Base-by-base conservation (phyloP, 2,797 vertebrate genomes). In the Pseudomugil tenellus region DNA sequence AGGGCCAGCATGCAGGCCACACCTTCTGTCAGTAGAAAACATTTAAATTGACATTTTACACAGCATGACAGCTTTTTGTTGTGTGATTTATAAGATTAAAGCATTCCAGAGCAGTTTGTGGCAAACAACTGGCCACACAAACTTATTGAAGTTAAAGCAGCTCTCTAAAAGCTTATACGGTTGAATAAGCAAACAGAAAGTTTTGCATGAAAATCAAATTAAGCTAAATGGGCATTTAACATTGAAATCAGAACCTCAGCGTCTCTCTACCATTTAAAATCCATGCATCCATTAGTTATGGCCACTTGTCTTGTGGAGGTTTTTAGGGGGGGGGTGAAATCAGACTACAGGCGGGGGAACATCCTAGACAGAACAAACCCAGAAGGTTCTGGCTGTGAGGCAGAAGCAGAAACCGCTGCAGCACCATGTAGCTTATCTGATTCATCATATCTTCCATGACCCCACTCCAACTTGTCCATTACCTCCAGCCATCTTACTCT, bases 401-500 rank as follows among this genome's bases (percentile, higher is more conserved):
- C 17, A 41, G 35, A 9, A 23, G 23, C 25, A 29, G 21, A 59
- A 53, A 2, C 35, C 13, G 10, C 43, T 58, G 65, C 62, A 53
- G 37, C 26, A 34, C 53, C 16, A 43, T 48, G 26, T 74, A 54
- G n/a, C 28, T 53, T 25, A 31, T 25, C 73, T 73, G 66, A 64
- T 70, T 84, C 68, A 43, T 77, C 69, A 29, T 58, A 26, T 70
- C 55, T 68, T 43, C 48, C 35, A 28, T 78, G 63, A 87, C 92
- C 59, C 81, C 74, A 67, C 76, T 77, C 75, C 57, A 77, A 81
- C 82, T 68, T 4, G 87, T 61, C 70, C 87, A 79, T 85, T 72
- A 90, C 86, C 87, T 58, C 49, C 64, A 48, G 26, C 67, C 51
- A 69, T 55, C 55, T 17, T 43, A 62, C 72, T 61, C 28, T 52